Conservation (phyloP, 2,113 vertebrate genomes). For the Protomyctophum bolini region DNA sequence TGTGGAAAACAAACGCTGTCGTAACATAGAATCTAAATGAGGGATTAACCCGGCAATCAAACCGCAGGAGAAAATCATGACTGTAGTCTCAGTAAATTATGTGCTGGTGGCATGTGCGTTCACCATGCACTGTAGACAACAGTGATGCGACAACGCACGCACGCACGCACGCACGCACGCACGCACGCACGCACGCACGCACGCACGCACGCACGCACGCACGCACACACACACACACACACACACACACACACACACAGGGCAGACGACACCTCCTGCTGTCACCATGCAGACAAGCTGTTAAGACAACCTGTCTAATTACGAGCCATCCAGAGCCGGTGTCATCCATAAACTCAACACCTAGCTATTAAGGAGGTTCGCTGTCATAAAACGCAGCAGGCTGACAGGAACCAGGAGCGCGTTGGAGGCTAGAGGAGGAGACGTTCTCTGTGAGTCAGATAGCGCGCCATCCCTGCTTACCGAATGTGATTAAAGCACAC, state of each 20-base stretch:
- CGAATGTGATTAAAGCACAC: background rate
- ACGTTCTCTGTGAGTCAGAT: constrained; percentile 24
- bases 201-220: background rate
- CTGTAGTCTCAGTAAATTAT: background rate
- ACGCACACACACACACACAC: background rate
- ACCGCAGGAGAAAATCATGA: background rate
- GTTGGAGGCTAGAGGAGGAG: constrained; percentile 1
- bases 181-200: constrained; percentile 1
- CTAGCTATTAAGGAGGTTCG: constrained; percentile 5
- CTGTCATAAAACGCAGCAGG: constrained; percentile 25
- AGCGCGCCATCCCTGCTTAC: background rate
- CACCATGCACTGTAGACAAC: background rate
- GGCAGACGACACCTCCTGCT: background rate
- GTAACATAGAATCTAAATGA: constrained; percentile 1
- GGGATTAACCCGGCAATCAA: background rate
- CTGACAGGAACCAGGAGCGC: background rate
- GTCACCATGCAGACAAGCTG: background rate
- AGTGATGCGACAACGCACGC: background rate
- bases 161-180: constrained; percentile 14
- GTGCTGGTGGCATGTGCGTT: background rate
- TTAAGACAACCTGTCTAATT: background rate
- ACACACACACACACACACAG: constrained; percentile 13
- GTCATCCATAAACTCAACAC: constrained; percentile 13
- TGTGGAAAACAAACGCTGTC: constrained; percentile 21
- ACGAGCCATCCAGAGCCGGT: background rate